Percentiles rank a stretch among this genome's conserved stretches.
Evolutionary conservation across 1,140 invertebrate genomes (phyloP).

Genomic region (Lepidostoma basale): DNA sequence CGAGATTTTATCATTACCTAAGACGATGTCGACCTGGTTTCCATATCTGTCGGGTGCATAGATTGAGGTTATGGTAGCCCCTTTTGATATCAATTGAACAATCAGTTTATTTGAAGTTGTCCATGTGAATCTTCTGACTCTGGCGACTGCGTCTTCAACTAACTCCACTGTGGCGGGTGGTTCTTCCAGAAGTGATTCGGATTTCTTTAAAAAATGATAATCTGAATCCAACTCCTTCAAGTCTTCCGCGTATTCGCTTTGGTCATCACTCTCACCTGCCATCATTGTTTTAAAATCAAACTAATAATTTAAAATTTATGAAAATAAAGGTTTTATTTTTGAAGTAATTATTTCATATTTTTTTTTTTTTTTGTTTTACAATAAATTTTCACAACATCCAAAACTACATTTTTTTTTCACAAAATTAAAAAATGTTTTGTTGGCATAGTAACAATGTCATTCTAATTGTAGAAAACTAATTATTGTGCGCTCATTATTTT

Average conservation of each 20-base stretch:
- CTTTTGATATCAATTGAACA: constrained; percentile 74
- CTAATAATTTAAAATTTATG: no score
- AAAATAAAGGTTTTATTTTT: no score
- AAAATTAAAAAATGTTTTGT: no score
- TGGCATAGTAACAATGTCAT: no score
- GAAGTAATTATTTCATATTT: no score
- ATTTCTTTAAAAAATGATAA: no score
- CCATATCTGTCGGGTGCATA: constrained; percentile 74
- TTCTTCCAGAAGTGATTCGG: neutral
- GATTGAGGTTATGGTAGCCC: constrained; percentile 78
- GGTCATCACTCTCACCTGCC: neutral
- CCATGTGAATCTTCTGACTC: constrained; percentile 65
- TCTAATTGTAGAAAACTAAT: no score
- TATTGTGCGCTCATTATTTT: no score
- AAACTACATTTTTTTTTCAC: no score
- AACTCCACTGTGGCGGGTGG: neutral
- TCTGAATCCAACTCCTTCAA: neutral
- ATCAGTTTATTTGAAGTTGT: constrained; percentile 63
- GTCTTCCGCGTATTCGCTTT: neutral
- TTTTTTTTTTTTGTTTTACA: no score
- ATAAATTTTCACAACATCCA: no score
- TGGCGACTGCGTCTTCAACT: constrained; percentile 48
- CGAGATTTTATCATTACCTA: constrained; percentile 78
- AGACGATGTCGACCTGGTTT: constrained; percentile 70
- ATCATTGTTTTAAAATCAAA: no score